Evolutionary conservation across 2,888 invertebrate species (phyloP).

Genomic region (Xanthia togata): DNA sequence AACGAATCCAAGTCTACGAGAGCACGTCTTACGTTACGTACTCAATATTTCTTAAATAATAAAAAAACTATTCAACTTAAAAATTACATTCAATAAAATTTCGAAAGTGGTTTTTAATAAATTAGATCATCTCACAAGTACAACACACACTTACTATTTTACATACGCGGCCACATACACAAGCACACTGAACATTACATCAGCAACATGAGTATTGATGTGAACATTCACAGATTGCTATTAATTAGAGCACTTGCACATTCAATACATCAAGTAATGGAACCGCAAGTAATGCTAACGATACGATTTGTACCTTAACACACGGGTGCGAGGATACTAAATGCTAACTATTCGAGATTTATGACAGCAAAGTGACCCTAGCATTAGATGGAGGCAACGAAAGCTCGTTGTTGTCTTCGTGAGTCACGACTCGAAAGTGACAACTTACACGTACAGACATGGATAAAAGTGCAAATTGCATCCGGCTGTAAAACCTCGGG

Average conservation of each 20-base stretch:
- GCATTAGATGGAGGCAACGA: conserved; percentile 74
- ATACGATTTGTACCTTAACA: conserved; percentile 54
- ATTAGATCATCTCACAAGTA: conserved; percentile 22
- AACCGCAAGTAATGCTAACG: conserved; percentile 39
- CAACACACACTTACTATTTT: conserved; percentile 1
- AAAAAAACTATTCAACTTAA: conserved; percentile 11
- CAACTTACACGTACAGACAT: conserved; percentile 78
- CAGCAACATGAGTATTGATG: conserved; percentile 51
- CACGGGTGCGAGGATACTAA: conserved; percentile 70
- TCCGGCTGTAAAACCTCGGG: conserved; percentile 67
- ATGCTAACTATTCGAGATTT: conserved; percentile 76
- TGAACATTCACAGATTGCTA: conserved; percentile 46
- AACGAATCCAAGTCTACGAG: neutral
- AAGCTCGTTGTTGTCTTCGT: conserved; percentile 80
- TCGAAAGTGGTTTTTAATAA: conserved; percentile 32
- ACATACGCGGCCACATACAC: conserved; percentile 29
- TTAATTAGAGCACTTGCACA: conserved; percentile 60
- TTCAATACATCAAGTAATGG: conserved; percentile 51
- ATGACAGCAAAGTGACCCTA: conserved; percentile 74
- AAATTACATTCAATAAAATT: conserved; percentile 8
- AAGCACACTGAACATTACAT: conserved; percentile 37
- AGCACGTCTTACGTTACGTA: neutral
- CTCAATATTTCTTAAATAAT: neutral
- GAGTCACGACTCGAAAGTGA: conserved; percentile 86
- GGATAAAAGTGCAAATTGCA: conserved; percentile 70